Evolutionary conservation across 2,888 invertebrate genomes (phyloP).

Genomic region (Cheilosia vernalis): DNA sequence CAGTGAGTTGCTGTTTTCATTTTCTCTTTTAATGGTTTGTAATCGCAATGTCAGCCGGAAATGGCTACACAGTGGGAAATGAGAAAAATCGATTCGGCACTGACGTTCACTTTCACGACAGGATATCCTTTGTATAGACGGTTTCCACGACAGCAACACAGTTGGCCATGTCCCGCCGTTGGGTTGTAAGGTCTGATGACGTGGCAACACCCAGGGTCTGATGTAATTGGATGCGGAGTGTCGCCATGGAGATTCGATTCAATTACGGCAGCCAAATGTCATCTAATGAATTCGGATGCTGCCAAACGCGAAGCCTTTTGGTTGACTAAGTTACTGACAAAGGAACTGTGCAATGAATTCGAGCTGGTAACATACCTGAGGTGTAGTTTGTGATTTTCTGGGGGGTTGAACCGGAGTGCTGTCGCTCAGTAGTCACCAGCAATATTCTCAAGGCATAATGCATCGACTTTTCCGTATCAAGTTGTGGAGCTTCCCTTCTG

Average conservation of each 20-base stretch:
- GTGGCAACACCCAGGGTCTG: conserved; percentile 28
- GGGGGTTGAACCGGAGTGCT: no score
- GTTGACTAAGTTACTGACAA: no score
- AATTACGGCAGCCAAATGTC: conserved; percentile 1
- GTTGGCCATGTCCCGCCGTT: conserved; percentile 28
- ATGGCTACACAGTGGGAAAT: conserved; percentile 1
- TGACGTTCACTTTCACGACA: conserved; percentile 11
- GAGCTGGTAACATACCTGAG: no score
- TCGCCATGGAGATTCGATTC: neutral
- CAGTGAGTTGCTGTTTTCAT: conserved; percentile 52
- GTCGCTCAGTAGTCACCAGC: no score
- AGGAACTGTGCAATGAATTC: no score
- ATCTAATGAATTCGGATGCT: no score
- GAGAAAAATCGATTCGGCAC: conserved; percentile 24
- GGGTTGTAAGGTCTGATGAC: conserved; percentile 28
- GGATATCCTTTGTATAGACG: conserved; percentile 53
- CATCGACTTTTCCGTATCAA: no score
- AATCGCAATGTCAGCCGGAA: conserved; percentile 49
- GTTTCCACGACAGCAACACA: conserved; percentile 14
- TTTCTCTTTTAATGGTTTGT: conserved; percentile 40
- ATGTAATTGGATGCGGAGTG: conserved; percentile 26
- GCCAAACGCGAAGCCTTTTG: no score
- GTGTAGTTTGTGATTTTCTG: no score
- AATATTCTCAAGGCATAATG: no score
- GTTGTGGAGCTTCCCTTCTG: no score